Base-by-base conservation (phyloP, 2,888 invertebrate species). In the Sminthurinus aureus region DNA sequence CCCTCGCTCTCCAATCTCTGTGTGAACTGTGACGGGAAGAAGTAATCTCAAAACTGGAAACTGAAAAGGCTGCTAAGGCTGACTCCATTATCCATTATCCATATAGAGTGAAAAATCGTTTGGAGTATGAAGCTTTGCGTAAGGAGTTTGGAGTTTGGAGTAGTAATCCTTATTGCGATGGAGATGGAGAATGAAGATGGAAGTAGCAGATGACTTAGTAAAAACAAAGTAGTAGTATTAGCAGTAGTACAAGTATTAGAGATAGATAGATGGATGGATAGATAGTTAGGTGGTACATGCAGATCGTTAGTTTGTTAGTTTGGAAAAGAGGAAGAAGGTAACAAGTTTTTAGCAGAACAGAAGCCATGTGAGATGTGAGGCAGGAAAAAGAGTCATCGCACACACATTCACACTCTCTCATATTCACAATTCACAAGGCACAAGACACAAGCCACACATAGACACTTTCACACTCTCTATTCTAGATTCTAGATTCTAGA, bases 191-290 rank as follows among this genome's bases (percentile, higher is more conserved):
- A 58, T 15, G 15, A 15, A 24, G 71, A 71, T 71, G 71, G 71
- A 71, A 71, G 71, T 9, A 71, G 71, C 71, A 71, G 71, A 71
- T 71, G 71, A 71, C 24, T 26, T 71, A 71, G 24, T 24, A 71
- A 71, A 71, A 71, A 71, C 71, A 26, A 71, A 71, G 24, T 24
- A 71, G n/a, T n/a, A 67, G n/a, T 8, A 22, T 67, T 67, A 67
- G 20, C 22, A 67, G n/a, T 67, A 67, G n/a, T 20, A n/a, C 38
- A 38, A 6, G 11, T 20, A n/a, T n/a, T 20, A n/a, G n/a, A 67
- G n/a, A 64, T 67, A n/a, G n/a, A 67, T 67, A 67, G n/a, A 67
- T 67, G n/a, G 6, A 12, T 20, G 22, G n/a, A 67, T 67, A 67
- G 18, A 64, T n/a, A 64, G n/a, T 64, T 64, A 64, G 15, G 2